These are phyloP conservation scores for Manacus vitellinus DNA, from an alignment of 2,113 vertebrate genomes.

Conservation along the genomic window DNA sequence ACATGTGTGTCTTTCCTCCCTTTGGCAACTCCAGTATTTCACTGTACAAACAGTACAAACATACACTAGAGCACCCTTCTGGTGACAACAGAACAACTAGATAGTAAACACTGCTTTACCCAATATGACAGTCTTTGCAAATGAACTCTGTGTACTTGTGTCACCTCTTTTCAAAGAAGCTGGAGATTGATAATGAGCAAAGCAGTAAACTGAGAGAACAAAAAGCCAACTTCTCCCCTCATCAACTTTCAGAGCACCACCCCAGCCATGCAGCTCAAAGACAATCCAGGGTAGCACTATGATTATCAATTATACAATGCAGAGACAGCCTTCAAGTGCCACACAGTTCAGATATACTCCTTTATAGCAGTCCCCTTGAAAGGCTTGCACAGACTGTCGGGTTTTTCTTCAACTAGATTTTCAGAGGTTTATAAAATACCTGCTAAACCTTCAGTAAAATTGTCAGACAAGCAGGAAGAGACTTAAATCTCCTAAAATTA, in stretches of 20 bases:
- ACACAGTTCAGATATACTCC: neutral
- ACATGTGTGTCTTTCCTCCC: neutral
- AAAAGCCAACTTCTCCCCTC: neutral
- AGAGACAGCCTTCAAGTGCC: neutral
- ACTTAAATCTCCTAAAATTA: constrained; percentile 22
- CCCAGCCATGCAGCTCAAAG: neutral
- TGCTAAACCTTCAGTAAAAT: neutral
- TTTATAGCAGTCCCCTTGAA: neutral
- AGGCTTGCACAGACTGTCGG: neutral
- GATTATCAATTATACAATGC: neutral
- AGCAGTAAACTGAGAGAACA: neutral
- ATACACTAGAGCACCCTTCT: neutral
- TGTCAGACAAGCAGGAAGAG: neutral
- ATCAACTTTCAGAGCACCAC: neutral
- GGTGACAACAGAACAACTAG: neutral
- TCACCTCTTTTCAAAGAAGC: neutral
- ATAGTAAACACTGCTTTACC: neutral
- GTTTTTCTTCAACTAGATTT: neutral
- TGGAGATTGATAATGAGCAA: neutral
- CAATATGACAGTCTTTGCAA: neutral
- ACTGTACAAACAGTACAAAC: neutral
- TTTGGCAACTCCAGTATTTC: neutral
- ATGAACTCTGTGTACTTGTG: neutral
- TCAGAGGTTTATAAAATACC: neutral
- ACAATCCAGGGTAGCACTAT: neutral